Evolutionary conservation across 2,797 vertebrate genomes (phyloP).

Genomic region (Melanotaenia pygmaea): DNA sequence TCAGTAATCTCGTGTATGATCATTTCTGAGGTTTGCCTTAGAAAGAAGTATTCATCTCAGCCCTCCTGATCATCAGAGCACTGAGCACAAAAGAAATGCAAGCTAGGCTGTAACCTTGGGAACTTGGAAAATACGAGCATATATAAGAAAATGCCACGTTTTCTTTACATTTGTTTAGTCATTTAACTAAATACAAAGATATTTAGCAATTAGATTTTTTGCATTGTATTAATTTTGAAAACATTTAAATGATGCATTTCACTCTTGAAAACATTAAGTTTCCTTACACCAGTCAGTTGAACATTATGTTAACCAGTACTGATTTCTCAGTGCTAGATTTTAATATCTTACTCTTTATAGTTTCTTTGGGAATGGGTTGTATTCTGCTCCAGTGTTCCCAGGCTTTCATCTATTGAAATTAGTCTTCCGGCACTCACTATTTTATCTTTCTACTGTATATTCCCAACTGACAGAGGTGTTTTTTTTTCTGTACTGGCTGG

Average conservation of each 20-base stretch:
- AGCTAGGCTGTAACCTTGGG: no score
- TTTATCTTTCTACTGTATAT: slow-evolving; percentile 54
- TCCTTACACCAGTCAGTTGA: slow-evolving; percentile 11
- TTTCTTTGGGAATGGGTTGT: slow-evolving; percentile 29
- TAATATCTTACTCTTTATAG: slow-evolving; percentile 22
- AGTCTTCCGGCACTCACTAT: slow-evolving; percentile 53
- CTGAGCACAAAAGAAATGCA: no score
- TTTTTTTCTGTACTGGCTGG: slow-evolving; percentile 41
- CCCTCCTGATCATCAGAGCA: background rate
- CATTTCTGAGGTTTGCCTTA: background rate
- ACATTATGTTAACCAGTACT: slow-evolving; percentile 10
- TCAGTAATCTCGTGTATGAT: background rate
- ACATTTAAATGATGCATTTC: slow-evolving; percentile 21
- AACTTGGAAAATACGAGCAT: background rate
- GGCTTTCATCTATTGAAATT: slow-evolving; percentile 66
- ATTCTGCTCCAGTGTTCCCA: slow-evolving; percentile 49
- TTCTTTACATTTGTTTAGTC: background rate
- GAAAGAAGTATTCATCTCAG: background rate
- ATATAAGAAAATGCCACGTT: background rate
- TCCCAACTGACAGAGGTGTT: slow-evolving; percentile 48
- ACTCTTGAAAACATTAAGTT: slow-evolving; percentile 7
- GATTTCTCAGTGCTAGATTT: slow-evolving; percentile 33
- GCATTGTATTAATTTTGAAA: no score
- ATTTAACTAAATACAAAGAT: background rate
- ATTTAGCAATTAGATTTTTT: background rate